These are phyloP conservation scores for Trilocha varians DNA, from an alignment of 2,888 invertebrate species.

Conservation along the genomic window DNA sequence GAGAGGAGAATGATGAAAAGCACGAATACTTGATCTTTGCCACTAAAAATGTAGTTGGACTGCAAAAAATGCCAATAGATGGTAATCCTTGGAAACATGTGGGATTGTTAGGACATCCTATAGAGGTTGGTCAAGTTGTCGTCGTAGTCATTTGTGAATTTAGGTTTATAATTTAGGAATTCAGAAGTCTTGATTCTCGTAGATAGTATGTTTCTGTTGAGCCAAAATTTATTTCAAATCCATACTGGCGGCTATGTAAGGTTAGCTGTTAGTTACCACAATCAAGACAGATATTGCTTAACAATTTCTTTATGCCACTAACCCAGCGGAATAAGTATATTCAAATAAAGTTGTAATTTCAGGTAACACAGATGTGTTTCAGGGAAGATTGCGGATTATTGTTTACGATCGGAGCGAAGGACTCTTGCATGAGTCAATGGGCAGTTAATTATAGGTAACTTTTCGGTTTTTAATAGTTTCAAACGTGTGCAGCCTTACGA, in stretches of 20 bases:
- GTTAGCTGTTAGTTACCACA: too few relatives aligned
- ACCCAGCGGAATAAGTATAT: too few relatives aligned
- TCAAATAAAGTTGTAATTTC: constrained; percentile 8
- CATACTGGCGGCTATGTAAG: too few relatives aligned
- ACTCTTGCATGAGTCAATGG: constrained; percentile 51
- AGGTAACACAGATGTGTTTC: constrained; percentile 41
- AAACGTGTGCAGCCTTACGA: too few relatives aligned
- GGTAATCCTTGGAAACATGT: constrained; percentile 82
- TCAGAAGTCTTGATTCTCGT: too few relatives aligned
- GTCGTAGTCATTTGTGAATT: too few relatives aligned
- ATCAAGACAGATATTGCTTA: too few relatives aligned
- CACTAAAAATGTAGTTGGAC: constrained; percentile 77
- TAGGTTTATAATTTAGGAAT: too few relatives aligned
- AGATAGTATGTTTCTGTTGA: too few relatives aligned
- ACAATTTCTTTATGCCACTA: too few relatives aligned
- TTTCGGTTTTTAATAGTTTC: too few relatives aligned
- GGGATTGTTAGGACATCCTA: constrained; percentile 77
- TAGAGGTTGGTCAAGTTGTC: constrained; percentile 71
- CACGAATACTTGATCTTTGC: constrained; percentile 74
- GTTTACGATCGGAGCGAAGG: constrained; percentile 51
- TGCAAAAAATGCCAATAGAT: constrained; percentile 79
- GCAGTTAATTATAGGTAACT: constrained; percentile 44
- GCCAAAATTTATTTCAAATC: too few relatives aligned
- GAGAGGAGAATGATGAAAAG: constrained; percentile 22
- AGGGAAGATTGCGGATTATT: constrained; percentile 42